These are phyloP conservation scores for Acanthurus tractus DNA, from an alignment of 2,797 vertebrate species.

Conservation along the genomic window DNA sequence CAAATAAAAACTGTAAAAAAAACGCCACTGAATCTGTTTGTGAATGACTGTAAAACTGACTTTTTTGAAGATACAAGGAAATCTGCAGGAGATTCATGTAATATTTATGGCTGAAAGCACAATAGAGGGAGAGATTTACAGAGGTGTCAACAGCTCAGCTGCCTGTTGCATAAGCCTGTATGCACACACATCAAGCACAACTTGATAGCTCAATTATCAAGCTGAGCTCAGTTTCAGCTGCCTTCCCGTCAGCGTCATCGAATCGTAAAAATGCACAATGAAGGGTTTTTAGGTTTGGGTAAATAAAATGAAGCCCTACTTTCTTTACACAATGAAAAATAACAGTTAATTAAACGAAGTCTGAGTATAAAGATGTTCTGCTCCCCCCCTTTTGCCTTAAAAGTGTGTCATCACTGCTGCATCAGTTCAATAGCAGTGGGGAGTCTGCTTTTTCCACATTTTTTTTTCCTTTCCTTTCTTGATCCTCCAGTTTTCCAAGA, in stretches of 20 bases:
- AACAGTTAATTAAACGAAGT: slow-evolving; percentile 52
- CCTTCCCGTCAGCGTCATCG: background rate
- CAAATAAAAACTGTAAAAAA: slow-evolving; percentile 33
- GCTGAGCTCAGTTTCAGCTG: slow-evolving; percentile 16
- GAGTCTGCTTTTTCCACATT: background rate
- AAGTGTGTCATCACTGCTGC: slow-evolving; percentile 59
- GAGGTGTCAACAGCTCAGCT: slow-evolving; percentile 55
- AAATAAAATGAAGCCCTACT: slow-evolving; percentile 8
- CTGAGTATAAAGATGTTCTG: slow-evolving; percentile 32
- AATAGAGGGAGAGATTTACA: slow-evolving; percentile 38
- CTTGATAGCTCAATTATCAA: slow-evolving; percentile 64
- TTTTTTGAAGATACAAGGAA: slow-evolving; percentile 8
- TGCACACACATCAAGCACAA: slow-evolving; percentile 54
- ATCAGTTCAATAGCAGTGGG: slow-evolving; percentile 40
- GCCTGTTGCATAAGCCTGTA: slow-evolving; percentile 56
- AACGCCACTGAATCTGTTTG: slow-evolving; percentile 11
- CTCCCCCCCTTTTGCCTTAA: slow-evolving; percentile 9
- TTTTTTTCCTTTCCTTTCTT: background rate
- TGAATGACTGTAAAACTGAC: slow-evolving; percentile 9
- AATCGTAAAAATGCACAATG: background rate
- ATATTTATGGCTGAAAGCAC: slow-evolving; percentile 49
- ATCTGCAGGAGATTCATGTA: slow-evolving; percentile 6
- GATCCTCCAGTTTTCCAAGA: slow-evolving; percentile 52
- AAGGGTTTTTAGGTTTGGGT: background rate
- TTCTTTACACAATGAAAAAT: slow-evolving; percentile 14